These are phyloP conservation scores for Otus sunia DNA, from an alignment of 2,113 vertebrate genomes.

Conservation along the genomic window DNA sequence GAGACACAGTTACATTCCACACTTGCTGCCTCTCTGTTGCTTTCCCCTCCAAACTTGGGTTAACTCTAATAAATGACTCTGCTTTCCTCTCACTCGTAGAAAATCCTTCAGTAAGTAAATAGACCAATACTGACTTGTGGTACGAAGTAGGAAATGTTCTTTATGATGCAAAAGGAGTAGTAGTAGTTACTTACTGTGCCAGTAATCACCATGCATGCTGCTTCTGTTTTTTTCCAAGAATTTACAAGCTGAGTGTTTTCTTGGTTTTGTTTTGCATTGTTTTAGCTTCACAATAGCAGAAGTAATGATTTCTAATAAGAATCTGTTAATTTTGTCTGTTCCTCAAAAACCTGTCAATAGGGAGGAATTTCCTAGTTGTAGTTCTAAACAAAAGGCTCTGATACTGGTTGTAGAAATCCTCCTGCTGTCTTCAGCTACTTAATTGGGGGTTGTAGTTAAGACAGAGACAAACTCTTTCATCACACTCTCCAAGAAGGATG, in stretches of 20 bases:
- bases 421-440: not conserved
- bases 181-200: not conserved
- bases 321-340: not conserved
- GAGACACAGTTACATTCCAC: not conserved
- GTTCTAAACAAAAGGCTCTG: not conserved
- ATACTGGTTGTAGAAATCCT: not conserved
- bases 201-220: not conserved
- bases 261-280: not conserved
- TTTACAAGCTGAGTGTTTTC: not conserved
- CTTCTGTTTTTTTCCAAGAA: not conserved
- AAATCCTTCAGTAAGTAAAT: not conserved
- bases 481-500: too few relatives aligned
- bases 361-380: not conserved
- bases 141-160: not conserved
- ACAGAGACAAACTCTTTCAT: not conserved
- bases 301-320: not conserved
- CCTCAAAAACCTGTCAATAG: not conserved
- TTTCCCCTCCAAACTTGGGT: not conserved
- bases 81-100: not conserved
- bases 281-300: not conserved
- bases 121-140: not conserved
- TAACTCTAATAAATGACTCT: not conserved
- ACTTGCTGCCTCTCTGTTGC: not conserved
- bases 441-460: not conserved
- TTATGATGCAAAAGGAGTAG: not conserved